phyloP scores from a whole-genome alignment of 2,113 vertebrate species.

The Lonchura striata region DNA sequence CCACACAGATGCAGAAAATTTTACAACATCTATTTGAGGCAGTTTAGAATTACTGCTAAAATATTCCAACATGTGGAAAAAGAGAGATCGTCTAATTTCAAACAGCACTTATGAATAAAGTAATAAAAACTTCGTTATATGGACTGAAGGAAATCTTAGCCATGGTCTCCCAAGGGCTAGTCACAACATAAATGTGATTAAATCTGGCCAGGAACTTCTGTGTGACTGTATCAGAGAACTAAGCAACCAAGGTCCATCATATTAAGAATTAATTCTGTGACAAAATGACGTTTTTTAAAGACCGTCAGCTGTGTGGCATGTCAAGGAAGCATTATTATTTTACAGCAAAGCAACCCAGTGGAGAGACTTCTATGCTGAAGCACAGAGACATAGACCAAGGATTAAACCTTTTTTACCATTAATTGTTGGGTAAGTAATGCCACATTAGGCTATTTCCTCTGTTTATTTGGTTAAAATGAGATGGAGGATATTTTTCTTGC shows the following conservation, averaged over 20 bases:
- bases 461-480: background rate
- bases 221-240: background rate
- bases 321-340: background rate
- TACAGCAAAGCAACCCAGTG: background rate
- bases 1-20: conserved; percentile 6
- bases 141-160: background rate
- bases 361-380: background rate
- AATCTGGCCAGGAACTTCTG: background rate
- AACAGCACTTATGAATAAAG: background rate
- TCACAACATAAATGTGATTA: background rate
- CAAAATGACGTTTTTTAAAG: background rate
- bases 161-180: background rate
- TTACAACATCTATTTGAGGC: background rate
- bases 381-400: background rate
- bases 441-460: background rate
- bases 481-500: background rate
- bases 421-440: background rate
- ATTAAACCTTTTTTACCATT: background rate
- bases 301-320: background rate
- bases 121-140: background rate
- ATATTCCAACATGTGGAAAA: conserved; percentile 1
- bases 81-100: background rate
- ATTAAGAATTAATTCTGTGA: background rate
- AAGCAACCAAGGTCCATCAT: rapidly evolving
- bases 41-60: conserved; percentile 32